A percentile compares a stretch with the other conserved stretches of the same genome.
Evolutionary conservation across 1,140 invertebrate genomes (phyloP).

Genomic region (Lasioglossum baleicum): DNA sequence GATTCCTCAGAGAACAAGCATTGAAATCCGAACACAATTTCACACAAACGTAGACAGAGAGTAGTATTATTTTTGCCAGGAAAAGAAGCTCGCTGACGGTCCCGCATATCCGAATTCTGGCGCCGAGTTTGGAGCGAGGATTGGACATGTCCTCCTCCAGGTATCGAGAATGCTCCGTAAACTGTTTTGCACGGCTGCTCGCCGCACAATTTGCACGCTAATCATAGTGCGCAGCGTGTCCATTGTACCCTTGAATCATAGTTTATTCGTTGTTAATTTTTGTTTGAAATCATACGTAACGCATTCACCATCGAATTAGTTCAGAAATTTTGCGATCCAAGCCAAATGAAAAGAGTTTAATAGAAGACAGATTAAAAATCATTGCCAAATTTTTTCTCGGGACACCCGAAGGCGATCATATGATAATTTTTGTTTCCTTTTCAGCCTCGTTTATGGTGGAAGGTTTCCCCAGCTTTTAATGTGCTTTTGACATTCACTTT

Average conservation of each 20-base stretch:
- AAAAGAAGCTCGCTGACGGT: slow-evolving; percentile 85
- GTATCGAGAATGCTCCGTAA: slow-evolving; percentile 54
- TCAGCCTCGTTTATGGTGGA: background rate
- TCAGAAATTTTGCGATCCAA: no score
- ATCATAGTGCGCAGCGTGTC: slow-evolving; percentile 23
- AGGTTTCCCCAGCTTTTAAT: slow-evolving; percentile 45
- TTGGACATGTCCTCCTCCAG: slow-evolving; percentile 81
- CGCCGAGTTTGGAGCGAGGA: slow-evolving; percentile 88
- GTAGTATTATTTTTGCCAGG: slow-evolving; percentile 68
- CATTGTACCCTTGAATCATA: no score
- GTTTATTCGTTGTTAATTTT: no score
- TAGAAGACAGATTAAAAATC: no score
- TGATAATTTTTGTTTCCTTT: background rate
- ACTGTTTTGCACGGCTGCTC: background rate
- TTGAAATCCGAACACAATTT: background rate
- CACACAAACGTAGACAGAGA: slow-evolving; percentile 65
- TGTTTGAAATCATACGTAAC: no score
- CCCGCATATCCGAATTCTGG: slow-evolving; percentile 88
- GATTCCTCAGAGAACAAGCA: background rate
- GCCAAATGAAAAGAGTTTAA: no score
- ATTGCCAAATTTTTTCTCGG: no score
- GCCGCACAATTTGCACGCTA: slow-evolving; percentile 35
- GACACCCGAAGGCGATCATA: no score
- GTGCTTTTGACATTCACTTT: slow-evolving; percentile 48
- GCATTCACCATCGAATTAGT: no score